A percentile compares a stretch with the other conserved stretches of the same genome.
Evolutionary conservation across 92 coral and sea anemone species (phyloP).

Genomic region (Phymanthus crucifer): DNA sequence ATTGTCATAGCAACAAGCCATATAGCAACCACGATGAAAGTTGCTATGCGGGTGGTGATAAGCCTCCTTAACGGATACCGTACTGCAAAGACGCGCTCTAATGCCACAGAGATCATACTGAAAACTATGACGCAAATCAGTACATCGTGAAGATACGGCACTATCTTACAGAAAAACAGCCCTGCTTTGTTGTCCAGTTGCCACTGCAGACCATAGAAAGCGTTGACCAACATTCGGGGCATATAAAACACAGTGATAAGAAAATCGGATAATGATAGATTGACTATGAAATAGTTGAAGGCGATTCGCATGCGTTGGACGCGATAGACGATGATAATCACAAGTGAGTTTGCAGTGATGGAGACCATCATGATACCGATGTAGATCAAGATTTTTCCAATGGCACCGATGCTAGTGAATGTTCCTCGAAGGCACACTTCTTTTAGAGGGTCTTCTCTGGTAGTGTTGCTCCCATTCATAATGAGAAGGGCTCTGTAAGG

Average conservation of each 20-base stretch:
- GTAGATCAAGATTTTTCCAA: background rate
- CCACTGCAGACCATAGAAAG: constrained; percentile 33
- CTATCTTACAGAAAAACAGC: constrained; percentile 49
- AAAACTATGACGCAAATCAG: constrained; percentile 56
- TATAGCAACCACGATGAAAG: constrained; percentile 17
- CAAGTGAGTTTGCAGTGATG: constrained; percentile 10
- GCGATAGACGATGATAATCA: constrained; percentile 1
- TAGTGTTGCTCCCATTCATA: background rate
- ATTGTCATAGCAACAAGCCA: constrained; percentile 56
- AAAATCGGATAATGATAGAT: constrained; percentile 64
- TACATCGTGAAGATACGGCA: constrained; percentile 45
- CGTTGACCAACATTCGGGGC: constrained; percentile 46
- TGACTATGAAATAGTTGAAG: constrained; percentile 44
- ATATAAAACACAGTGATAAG: constrained; percentile 48
- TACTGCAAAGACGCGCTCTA: constrained; percentile 59
- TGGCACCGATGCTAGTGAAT: background rate
- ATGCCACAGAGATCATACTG: constrained; percentile 47
- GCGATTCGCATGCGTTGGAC: constrained; percentile 19
- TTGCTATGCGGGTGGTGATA: constrained; percentile 35
- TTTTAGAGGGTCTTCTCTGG: background rate
- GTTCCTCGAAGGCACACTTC: background rate
- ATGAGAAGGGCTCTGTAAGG: background rate
- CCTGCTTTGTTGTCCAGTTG: constrained; percentile 44
- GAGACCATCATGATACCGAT: constrained; percentile 6
- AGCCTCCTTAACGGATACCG: constrained; percentile 45